phyloP scores from a whole-genome alignment of 2,888 invertebrate genomes.

The Troides aeacus region DNA sequence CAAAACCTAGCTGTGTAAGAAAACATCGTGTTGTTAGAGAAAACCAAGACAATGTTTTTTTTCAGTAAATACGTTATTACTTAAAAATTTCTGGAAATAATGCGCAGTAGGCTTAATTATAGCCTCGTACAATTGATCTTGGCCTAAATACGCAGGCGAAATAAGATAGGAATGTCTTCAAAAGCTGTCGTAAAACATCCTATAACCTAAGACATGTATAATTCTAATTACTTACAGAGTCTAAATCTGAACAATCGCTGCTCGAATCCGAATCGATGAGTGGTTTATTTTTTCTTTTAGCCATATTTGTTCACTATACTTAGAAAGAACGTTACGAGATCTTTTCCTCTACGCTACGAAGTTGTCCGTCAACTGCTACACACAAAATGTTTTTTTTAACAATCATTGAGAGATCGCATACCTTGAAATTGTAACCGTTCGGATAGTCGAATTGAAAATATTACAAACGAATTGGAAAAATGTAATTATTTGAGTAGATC shows the following conservation, averaged over 20 bases:
- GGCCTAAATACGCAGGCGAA: slow-evolving; percentile 67
- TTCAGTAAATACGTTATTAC: slow-evolving; percentile 13
- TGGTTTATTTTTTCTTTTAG: slow-evolving; percentile 90
- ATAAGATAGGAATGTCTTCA: slow-evolving; percentile 62
- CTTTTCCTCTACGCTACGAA: slow-evolving; percentile 38
- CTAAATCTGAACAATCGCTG: slow-evolving; percentile 90
- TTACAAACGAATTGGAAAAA: neutral
- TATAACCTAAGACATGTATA: slow-evolving; percentile 53
- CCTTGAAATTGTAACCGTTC: slow-evolving; percentile 14
- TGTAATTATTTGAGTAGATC: neutral
- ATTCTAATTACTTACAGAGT: slow-evolving; percentile 84
- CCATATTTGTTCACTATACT: slow-evolving; percentile 77
- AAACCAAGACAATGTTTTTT: slow-evolving; percentile 14
- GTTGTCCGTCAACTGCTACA: slow-evolving; percentile 42
- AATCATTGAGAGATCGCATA: slow-evolving; percentile 25
- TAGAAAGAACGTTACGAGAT: slow-evolving; percentile 35
- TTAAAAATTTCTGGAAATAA: slow-evolving; percentile 34
- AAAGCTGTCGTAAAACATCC: slow-evolving; percentile 44
- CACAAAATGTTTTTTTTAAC: slow-evolving; percentile 29
- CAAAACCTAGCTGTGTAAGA: slow-evolving; percentile 35
- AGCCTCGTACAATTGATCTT: slow-evolving; percentile 62
- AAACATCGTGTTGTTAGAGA: slow-evolving; percentile 36
- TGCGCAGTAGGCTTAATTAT: slow-evolving; percentile 54
- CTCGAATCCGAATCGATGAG: slow-evolving; percentile 91
- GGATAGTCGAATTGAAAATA: slow-evolving; percentile 5